phyloP scores from a whole-genome alignment of 2,797 vertebrate species.

The Eupleurogrammus muticus region DNA sequence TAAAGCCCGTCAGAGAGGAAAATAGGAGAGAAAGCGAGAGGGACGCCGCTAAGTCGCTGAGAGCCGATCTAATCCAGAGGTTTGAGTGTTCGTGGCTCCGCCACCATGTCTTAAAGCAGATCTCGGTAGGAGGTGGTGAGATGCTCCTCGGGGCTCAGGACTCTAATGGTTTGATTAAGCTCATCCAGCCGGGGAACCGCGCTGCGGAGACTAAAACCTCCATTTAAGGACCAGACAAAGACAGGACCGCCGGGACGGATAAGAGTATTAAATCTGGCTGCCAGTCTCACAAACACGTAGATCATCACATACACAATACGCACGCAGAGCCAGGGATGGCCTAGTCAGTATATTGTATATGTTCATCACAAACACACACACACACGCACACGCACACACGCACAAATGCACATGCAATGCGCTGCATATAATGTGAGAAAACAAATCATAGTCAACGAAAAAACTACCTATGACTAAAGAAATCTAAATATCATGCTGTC shows the following conservation, averaged over 20 bases:
- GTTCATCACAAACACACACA: constrained; percentile 8
- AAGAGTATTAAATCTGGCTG: constrained; percentile 79
- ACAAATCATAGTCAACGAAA: too few relatives aligned
- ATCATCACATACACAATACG: constrained; percentile 38
- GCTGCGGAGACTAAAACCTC: constrained; percentile 85
- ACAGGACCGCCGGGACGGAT: constrained; percentile 73
- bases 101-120: constrained; percentile 76
- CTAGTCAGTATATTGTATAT: constrained; percentile 1
- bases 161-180: constrained; percentile 87
- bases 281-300: constrained; percentile 67
- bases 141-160: constrained; percentile 81
- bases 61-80: constrained; percentile 74
- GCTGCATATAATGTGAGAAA: background rate
- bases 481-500: too few relatives aligned
- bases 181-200: constrained; percentile 78
- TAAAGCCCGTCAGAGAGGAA: constrained; percentile 40
- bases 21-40: constrained; percentile 41
- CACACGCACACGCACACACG: background rate
- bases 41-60: constrained; percentile 55
- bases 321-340: constrained; percentile 8
- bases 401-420: too few relatives aligned
- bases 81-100: constrained; percentile 65
- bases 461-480: too few relatives aligned
- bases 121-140: constrained; percentile 78
- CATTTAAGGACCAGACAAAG: constrained; percentile 91